These are phyloP conservation scores for Merodon equestris DNA, from an alignment of 2,888 invertebrate species.

Conservation along the genomic window DNA sequence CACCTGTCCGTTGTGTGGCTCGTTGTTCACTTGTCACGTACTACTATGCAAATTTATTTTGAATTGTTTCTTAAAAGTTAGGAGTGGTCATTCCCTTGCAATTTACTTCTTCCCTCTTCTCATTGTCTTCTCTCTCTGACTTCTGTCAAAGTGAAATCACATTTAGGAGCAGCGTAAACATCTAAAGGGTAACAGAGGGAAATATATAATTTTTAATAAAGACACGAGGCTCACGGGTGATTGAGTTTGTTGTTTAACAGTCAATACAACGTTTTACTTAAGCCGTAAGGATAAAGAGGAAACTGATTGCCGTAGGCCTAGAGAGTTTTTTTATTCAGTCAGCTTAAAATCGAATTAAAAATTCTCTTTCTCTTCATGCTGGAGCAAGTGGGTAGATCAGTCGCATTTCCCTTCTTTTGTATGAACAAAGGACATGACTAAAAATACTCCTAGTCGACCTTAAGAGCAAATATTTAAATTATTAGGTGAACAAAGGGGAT, in stretches of 20 bases:
- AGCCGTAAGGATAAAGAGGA: slow-evolving; percentile 1
- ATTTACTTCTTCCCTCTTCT: too few species aligned
- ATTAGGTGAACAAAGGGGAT: too few species aligned
- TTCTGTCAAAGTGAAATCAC: background rate
- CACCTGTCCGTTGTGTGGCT: slow-evolving; percentile 1
- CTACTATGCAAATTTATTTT: slow-evolving; percentile 28
- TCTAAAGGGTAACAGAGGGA: slow-evolving; percentile 32
- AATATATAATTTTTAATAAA: too few species aligned
- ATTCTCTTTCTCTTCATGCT: too few species aligned
- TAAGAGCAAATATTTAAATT: too few species aligned
- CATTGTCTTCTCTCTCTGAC: background rate
- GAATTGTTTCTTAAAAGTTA: background rate
- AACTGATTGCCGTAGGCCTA: slow-evolving; percentile 1
- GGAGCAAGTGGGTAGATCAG: too few species aligned
- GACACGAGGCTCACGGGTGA: slow-evolving; percentile 7
- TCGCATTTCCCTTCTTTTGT: too few species aligned
- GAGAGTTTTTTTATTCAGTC: background rate
- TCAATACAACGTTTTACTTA: slow-evolving; percentile 5
- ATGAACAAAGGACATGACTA: too few species aligned
- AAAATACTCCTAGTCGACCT: too few species aligned
- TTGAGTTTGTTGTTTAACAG: slow-evolving; percentile 25
- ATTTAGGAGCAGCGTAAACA: slow-evolving; percentile 17
- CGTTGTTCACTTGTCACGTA: background rate
- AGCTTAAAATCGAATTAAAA: background rate
- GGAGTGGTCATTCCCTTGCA: background rate